A percentile compares a stretch with the other conserved stretches of the same genome.
Evolutionary conservation across 2,888 invertebrate genomes (phyloP).

Genomic region (Eristalis pertinax): DNA sequence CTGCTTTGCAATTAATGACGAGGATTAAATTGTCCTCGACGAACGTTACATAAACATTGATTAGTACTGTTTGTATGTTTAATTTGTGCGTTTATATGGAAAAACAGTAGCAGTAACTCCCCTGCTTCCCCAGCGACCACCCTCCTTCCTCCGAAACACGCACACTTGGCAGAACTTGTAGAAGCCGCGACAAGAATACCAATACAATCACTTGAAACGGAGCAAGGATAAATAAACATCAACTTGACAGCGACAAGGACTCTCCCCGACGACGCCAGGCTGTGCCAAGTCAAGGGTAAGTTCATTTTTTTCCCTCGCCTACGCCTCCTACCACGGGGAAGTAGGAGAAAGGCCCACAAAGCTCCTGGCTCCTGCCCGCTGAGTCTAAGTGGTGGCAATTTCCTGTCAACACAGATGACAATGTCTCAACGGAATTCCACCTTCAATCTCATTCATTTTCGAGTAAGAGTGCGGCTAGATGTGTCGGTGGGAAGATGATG

Average conservation of each 20-base stretch:
- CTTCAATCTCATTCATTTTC: constrained; percentile 49
- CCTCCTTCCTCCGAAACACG: background rate
- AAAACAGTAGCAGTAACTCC: background rate
- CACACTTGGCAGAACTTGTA: constrained; percentile 37
- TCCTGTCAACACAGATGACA: constrained; percentile 59
- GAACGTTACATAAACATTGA: constrained; percentile 62
- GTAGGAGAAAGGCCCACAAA: background rate
- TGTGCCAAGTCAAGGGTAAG: background rate
- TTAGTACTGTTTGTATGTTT: constrained; percentile 66
- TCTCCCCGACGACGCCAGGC: background rate
- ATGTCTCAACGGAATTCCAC: constrained; percentile 45
- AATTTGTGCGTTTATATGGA: constrained; percentile 55
- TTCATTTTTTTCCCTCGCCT: background rate
- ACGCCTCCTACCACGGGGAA: background rate
- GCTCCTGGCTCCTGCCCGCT: background rate
- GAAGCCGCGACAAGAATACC: constrained; percentile 60
- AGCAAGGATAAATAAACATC: constrained; percentile 53
- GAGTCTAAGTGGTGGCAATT: constrained; percentile 55
- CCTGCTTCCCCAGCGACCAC: background rate
- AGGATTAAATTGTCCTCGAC: constrained; percentile 47
- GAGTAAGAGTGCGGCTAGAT: background rate
- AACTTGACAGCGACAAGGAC: constrained; percentile 28
- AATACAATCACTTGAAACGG: constrained; percentile 48
- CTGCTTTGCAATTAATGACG: constrained; percentile 54
- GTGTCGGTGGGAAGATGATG: background rate